Conservation (phyloP, 2,113 vertebrate species). For the Neopipo cinnamomea region DNA sequence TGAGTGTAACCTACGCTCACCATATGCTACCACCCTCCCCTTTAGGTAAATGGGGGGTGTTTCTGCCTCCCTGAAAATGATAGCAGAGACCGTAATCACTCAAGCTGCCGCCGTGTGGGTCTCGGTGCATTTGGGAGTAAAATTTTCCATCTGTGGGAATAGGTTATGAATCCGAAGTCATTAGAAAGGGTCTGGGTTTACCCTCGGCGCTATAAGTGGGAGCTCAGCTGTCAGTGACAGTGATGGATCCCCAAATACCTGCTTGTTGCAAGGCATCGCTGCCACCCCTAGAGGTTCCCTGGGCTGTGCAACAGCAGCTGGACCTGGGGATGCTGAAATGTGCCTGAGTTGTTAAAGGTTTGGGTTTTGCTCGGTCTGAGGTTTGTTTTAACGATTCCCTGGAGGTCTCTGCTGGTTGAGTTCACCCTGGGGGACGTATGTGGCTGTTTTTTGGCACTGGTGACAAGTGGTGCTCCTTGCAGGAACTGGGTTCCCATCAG, state of each 20-base stretch:
- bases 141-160: background rate
- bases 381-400: rapidly evolving
- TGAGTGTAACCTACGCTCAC: background rate
- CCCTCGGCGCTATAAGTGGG: background rate
- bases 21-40: background rate
- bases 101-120: background rate
- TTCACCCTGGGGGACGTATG: background rate
- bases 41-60: background rate
- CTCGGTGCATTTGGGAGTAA: slow-evolving; percentile 2
- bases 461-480: background rate
- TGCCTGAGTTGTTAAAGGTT: background rate
- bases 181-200: background rate
- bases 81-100: background rate
- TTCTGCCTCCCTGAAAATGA: background rate
- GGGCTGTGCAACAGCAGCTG: background rate
- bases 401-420: background rate
- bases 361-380: background rate
- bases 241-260: background rate
- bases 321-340: background rate
- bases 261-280: background rate
- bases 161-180: background rate
- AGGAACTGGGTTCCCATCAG: background rate
- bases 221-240: background rate
- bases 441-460: background rate
- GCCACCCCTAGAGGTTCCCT: background rate